Evolutionary conservation across 2,797 vertebrate genomes (phyloP).

Genomic region (Lacerta agilis): DNA sequence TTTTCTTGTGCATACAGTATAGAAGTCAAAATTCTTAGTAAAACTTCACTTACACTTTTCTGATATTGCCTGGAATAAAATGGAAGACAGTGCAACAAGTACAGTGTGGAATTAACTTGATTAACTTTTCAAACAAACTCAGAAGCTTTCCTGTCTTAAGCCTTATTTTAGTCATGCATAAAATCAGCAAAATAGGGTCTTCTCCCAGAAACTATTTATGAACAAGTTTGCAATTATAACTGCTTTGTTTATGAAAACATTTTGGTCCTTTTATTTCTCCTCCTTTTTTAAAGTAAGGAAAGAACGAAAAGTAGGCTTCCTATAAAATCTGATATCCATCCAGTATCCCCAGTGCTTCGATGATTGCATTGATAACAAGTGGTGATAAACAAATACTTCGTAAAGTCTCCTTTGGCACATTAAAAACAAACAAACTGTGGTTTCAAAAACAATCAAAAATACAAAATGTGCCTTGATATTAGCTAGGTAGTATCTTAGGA

Average conservation of each 20-base stretch:
- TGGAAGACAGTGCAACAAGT: not conserved
- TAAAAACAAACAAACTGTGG: not conserved
- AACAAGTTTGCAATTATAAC: not conserved
- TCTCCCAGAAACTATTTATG: not conserved
- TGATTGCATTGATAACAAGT: not conserved
- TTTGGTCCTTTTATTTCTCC: not conserved
- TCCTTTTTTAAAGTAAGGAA: not conserved
- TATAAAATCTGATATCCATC: not conserved
- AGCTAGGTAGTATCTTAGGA: not conserved
- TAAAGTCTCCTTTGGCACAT: not conserved
- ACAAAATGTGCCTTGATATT: not conserved
- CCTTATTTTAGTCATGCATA: not conserved
- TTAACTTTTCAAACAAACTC: not conserved
- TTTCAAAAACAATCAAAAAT: not conserved
- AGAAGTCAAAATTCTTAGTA: not conserved
- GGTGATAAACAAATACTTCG: not conserved
- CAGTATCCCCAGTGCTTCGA: not conserved
- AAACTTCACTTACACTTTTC: not conserved
- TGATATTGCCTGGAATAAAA: not conserved
- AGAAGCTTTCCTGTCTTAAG: not conserved
- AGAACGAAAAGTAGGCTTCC: not conserved
- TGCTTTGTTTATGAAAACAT: not conserved
- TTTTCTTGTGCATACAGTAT: not conserved
- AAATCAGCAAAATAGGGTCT: not conserved
- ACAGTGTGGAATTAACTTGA: constrained; percentile 21